phyloP scores from a whole-genome alignment of 2,113 vertebrate species.

The Physeter macrocephalus region DNA sequence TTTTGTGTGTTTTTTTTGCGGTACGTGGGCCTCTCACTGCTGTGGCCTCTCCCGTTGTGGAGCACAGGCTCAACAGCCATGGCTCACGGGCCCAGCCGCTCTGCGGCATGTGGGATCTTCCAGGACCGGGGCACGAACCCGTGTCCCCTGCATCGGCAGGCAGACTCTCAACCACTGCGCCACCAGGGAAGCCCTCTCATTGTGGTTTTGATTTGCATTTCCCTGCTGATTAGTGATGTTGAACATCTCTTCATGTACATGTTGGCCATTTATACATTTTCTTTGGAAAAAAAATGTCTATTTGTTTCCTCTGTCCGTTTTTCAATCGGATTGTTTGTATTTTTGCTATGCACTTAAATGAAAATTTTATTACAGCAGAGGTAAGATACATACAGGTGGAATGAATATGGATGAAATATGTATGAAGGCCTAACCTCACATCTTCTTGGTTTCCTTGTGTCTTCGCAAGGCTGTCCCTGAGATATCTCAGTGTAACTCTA shows the following conservation, averaged over 20 bases:
- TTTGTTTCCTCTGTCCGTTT: background rate
- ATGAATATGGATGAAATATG: background rate
- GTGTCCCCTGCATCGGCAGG: no score
- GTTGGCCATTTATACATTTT: background rate
- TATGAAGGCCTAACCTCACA: background rate
- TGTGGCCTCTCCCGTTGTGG: no score
- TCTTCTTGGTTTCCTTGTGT: background rate
- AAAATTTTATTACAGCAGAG: background rate
- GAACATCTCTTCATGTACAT: background rate
- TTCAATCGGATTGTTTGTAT: background rate
- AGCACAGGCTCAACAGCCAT: no score
- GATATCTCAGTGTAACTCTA: background rate
- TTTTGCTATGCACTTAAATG: background rate
- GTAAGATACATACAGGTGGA: background rate
- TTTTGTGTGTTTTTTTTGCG: no score
- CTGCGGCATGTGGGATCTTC: no score
- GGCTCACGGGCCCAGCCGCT: no score
- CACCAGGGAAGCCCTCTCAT: no score
- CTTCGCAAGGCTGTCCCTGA: background rate
- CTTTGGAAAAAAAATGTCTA: background rate
- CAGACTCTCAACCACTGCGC: no score
- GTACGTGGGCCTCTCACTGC: no score
- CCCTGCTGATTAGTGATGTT: background rate
- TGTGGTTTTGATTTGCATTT: background rate
- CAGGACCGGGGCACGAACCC: no score